Conservation (phyloP, 2,888 invertebrate genomes). For the Sesia bembeciformis region DNA sequence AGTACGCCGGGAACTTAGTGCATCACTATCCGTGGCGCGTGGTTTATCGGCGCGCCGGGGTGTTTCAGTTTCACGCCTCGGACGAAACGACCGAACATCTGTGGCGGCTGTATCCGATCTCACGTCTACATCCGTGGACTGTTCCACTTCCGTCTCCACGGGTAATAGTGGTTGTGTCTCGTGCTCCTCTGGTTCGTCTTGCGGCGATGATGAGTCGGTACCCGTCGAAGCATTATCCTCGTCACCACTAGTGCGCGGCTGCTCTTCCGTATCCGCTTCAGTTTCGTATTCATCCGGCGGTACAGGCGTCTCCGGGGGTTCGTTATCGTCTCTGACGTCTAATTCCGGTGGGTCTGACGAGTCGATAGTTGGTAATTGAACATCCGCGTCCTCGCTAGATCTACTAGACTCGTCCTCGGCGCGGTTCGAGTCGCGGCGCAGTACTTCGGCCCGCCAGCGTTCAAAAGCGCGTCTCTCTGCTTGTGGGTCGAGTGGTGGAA, state of each 20-base stretch:
- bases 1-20: background rate
- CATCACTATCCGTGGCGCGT: background rate
- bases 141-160: too few species aligned
- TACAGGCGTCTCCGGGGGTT: constrained; percentile 4
- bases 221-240: constrained; percentile 27
- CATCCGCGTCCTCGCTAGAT: constrained; percentile 36
- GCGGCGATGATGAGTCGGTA: constrained; percentile 25
- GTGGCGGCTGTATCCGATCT: background rate
- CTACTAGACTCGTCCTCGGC: constrained; percentile 29
- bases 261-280: constrained; percentile 14
- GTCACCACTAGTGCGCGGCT: constrained; percentile 19
- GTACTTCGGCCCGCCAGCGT: constrained; percentile 46
- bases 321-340: constrained; percentile 4
- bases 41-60: background rate
- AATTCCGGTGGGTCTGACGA: constrained; percentile 5
- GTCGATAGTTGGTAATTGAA: constrained; percentile 6
- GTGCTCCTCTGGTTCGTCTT: constrained; percentile 15
- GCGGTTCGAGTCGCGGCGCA: constrained; percentile 18
- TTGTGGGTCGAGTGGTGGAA: constrained; percentile 26
- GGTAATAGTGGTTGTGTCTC: background rate
- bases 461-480: constrained; percentile 52
- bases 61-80: background rate
- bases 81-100: too few species aligned
- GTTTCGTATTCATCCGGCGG: constrained; percentile 12
- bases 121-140: background rate